These are phyloP conservation scores for Drosophila ogumai DNA, from an alignment of 1,140 invertebrate genomes.

Conservation along the genomic window DNA sequence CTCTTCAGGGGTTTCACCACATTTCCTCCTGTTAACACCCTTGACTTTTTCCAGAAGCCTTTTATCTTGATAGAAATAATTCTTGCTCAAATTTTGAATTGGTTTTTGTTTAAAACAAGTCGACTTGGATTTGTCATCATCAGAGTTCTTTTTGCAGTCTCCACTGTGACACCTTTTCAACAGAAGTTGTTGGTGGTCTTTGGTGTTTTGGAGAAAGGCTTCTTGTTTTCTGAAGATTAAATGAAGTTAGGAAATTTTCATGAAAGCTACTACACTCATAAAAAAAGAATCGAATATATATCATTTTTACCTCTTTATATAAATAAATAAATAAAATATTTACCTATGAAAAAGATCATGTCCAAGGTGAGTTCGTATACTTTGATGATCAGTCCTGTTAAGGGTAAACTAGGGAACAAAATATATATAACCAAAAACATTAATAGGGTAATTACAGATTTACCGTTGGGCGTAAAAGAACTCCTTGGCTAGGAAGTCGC, in stretches of 20 bases:
- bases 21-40: neutral
- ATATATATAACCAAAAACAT: neutral
- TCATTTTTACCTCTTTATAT: too few species aligned
- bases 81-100: neutral
- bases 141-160: neutral
- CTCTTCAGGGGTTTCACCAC: conserved; percentile 2
- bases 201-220: neutral
- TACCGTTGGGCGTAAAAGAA: conserved; percentile 2
- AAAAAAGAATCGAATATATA: too few species aligned
- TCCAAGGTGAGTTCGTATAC: neutral
- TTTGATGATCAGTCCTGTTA: neutral
- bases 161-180: neutral
- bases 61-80: neutral
- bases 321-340: too few species aligned
- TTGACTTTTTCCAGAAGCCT: neutral
- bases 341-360: too few species aligned
- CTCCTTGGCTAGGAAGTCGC: neutral
- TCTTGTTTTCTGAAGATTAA: neutral
- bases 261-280: too few species aligned
- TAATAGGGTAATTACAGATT: neutral
- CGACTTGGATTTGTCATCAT: neutral
- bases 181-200: neutral
- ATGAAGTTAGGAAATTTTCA: neutral
- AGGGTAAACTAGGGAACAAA: neutral
- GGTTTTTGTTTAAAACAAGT: neutral